phyloP scores from a whole-genome alignment of 2,113 vertebrate species.

The Theropithecus gelada region DNA sequence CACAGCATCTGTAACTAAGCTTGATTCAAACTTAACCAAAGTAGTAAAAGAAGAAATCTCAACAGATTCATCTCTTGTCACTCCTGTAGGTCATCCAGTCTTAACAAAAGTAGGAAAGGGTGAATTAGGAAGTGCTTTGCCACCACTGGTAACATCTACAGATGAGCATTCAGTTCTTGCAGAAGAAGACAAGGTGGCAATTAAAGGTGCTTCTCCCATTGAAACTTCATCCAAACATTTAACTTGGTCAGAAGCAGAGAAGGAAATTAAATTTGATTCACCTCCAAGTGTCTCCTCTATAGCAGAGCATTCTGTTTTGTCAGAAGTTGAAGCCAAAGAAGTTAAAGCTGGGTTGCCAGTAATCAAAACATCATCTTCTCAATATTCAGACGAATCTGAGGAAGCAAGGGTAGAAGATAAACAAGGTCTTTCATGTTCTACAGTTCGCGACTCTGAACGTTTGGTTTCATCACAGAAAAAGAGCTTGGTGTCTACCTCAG shows the following conservation, averaged over 20 bases:
- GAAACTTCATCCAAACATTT: neutral
- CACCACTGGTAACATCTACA: neutral
- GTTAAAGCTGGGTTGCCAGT: slow-evolving; percentile 61
- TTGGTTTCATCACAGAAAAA: slow-evolving; percentile 41
- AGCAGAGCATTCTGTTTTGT: slow-evolving; percentile 53
- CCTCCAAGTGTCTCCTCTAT: neutral
- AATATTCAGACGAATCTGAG: slow-evolving; percentile 51
- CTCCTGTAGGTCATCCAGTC: neutral
- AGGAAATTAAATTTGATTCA: slow-evolving; percentile 36
- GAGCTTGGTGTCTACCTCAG: neutral
- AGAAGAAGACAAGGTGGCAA: slow-evolving; percentile 11
- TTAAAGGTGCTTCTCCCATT: neutral
- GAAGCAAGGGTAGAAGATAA: slow-evolving; percentile 27
- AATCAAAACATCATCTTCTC: slow-evolving; percentile 37
- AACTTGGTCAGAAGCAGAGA: slow-evolving; percentile 41
- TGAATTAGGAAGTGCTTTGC: neutral
- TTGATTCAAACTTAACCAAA: slow-evolving; percentile 35
- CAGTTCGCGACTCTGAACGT: neutral
- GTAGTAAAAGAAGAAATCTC: slow-evolving; percentile 46
- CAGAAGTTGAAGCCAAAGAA: slow-evolving; percentile 63
- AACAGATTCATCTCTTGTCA: neutral
- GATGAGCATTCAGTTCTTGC: neutral
- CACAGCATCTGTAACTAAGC: neutral
- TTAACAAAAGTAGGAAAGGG: slow-evolving; percentile 16
- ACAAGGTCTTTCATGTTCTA: slow-evolving; percentile 46